A percentile compares a stretch with the other conserved stretches of the same genome.
These are phyloP conservation scores for Merops nubicus DNA, from an alignment of 2,113 vertebrate genomes.

Conservation along the genomic window DNA sequence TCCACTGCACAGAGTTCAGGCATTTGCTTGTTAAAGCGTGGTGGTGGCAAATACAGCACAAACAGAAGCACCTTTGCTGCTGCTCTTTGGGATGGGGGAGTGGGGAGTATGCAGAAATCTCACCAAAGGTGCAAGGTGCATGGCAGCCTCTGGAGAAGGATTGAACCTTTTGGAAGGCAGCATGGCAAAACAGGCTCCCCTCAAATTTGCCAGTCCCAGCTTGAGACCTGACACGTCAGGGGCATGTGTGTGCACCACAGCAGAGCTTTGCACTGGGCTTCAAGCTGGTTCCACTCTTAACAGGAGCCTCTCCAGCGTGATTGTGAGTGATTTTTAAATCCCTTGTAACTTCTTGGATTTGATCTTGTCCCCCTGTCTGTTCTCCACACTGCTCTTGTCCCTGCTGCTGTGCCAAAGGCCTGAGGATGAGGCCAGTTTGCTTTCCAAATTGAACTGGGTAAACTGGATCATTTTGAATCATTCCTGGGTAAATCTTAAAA, in stretches of 20 bases:
- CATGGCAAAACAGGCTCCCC: neutral
- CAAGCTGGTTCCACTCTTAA: neutral
- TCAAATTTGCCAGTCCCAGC: neutral
- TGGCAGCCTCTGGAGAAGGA: neutral
- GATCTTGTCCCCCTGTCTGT: neutral
- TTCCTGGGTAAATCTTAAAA: neutral
- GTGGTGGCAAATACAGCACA: neutral
- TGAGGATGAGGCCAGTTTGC: neutral
- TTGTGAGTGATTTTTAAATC: neutral
- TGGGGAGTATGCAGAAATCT: neutral
- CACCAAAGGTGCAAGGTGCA: neutral
- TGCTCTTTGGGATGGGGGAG: neutral
- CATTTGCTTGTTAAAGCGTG: neutral
- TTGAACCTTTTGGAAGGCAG: neutral
- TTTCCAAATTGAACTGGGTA: neutral
- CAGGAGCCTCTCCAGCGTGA: neutral
- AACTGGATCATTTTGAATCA: neutral
- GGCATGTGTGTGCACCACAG: accelerated
- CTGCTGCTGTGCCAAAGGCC: neutral
- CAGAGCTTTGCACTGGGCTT: neutral
- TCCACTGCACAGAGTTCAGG: neutral
- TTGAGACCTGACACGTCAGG: neutral
- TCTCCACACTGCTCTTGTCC: neutral
- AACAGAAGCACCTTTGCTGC: neutral
- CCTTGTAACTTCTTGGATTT: slow-evolving; percentile 46